These are phyloP conservation scores for Clangula hyemalis DNA, from an alignment of 2,797 vertebrate species.

Conservation along the genomic window DNA sequence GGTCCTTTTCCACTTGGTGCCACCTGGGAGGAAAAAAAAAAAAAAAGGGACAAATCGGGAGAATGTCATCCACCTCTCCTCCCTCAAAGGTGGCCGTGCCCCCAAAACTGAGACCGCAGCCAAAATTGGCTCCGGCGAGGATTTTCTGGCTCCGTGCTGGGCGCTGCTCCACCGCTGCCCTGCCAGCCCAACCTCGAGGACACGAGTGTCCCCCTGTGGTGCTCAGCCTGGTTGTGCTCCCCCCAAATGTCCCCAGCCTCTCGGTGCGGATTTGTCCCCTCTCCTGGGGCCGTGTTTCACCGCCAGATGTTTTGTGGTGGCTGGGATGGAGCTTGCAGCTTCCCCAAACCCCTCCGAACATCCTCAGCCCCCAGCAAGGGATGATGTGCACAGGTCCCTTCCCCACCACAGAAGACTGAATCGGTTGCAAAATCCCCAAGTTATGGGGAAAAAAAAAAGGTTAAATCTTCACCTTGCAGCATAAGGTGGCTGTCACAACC, in stretches of 20 bases:
- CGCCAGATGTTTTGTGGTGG: neutral
- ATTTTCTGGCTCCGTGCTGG: neutral
- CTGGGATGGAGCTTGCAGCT: neutral
- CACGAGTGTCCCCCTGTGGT: fast-evolving
- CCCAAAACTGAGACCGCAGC: neutral
- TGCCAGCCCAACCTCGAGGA: neutral
- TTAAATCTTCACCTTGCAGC: neutral
- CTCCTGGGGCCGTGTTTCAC: no score
- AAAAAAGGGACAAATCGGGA: neutral
- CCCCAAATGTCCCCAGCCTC: neutral
- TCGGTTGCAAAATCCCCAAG: neutral
- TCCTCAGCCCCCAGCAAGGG: neutral
- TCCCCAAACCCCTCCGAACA: neutral
- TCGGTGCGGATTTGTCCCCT: neutral
- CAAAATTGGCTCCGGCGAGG: neutral
- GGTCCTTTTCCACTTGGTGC: neutral
- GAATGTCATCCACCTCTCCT: neutral
- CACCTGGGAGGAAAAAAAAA: neutral
- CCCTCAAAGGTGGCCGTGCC: neutral
- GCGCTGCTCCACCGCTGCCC: neutral
- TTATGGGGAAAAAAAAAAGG: neutral
- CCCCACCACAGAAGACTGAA: fast-evolving
- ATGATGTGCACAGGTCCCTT: fast-evolving
- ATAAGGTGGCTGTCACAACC: neutral
- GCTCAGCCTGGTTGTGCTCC: neutral